Percentiles rank a stretch among this genome's conserved stretches.
These are phyloP conservation scores for Blera fallax DNA, from an alignment of 2,888 invertebrate species.

Conservation along the genomic window DNA sequence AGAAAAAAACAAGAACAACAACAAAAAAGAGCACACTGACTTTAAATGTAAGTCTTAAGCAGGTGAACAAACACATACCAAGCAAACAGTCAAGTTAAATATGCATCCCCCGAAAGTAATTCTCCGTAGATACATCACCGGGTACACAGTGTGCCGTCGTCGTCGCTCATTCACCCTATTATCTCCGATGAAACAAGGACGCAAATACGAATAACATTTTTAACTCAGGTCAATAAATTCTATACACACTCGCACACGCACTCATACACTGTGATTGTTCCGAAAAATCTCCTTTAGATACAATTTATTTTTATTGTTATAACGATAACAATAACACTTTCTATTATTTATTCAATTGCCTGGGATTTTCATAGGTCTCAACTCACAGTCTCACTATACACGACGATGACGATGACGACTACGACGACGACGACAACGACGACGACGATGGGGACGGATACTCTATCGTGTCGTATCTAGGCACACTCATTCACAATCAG, in stretches of 20 bases:
- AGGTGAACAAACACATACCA: slow-evolving; percentile 72
- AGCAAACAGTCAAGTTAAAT: slow-evolving; percentile 64
- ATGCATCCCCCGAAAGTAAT: slow-evolving; percentile 71
- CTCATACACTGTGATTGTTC: background rate
- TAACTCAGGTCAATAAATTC: slow-evolving; percentile 71
- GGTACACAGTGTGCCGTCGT: background rate
- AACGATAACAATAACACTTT: slow-evolving; percentile 72
- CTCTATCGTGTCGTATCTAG: slow-evolving; percentile 57
- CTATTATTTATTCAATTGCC: slow-evolving; percentile 72
- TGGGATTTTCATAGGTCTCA: slow-evolving; percentile 68
- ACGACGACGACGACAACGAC: slow-evolving; percentile 32
- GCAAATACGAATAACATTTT: slow-evolving; percentile 61
- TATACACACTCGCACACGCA: slow-evolving; percentile 38
- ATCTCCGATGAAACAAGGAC: slow-evolving; percentile 68
- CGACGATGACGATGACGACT: no score
- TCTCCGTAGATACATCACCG: slow-evolving; percentile 65
- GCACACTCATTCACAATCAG: slow-evolving; percentile 67
- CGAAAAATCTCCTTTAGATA: slow-evolving; percentile 55
- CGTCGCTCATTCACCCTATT: slow-evolving; percentile 72
- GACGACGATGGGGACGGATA: slow-evolving; percentile 24
- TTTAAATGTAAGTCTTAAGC: slow-evolving; percentile 57
- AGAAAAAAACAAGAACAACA: slow-evolving; percentile 17
- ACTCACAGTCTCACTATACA: slow-evolving; percentile 26
- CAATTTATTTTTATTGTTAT: slow-evolving; percentile 72
- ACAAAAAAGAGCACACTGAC: slow-evolving; percentile 13